Evolutionary conservation across 2,113 vertebrate genomes (phyloP).

Genomic region (Podarcis muralis): DNA sequence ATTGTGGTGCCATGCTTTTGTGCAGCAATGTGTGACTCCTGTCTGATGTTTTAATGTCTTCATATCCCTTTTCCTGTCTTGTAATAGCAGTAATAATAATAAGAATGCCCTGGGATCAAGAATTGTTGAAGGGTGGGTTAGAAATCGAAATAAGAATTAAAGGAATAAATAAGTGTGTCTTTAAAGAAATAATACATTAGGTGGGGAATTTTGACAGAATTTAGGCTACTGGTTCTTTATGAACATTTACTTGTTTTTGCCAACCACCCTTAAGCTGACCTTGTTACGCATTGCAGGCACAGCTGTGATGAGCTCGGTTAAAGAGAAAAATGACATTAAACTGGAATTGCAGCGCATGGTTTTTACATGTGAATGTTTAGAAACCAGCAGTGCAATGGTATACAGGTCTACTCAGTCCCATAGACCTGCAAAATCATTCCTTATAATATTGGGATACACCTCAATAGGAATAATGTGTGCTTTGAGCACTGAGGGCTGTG

Average conservation of each 20-base stretch:
- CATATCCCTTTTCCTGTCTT: too few species aligned
- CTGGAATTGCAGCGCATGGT: not conserved
- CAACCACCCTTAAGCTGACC: not conserved
- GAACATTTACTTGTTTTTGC: constrained; percentile 23
- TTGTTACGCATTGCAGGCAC: not conserved
- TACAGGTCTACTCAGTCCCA: not conserved
- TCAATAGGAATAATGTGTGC: not conserved
- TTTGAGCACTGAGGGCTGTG: constrained; percentile 10
- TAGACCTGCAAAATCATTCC: not conserved
- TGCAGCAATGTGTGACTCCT: not conserved
- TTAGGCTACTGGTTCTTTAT: not conserved
- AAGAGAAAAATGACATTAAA: constrained; percentile 32
- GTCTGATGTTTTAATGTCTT: too few species aligned
- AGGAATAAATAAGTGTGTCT: too few species aligned
- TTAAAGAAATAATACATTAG: not conserved
- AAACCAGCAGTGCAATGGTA: not conserved
- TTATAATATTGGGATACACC: not conserved
- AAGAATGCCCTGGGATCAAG: too few species aligned
- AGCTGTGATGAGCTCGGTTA: constrained; percentile 2
- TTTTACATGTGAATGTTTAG: constrained; percentile 20
- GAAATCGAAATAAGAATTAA: too few species aligned
- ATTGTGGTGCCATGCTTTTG: not conserved
- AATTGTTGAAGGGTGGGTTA: too few species aligned
- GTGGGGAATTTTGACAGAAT: not conserved
- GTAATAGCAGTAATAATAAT: too few species aligned